Conservation (phyloP, 2,888 invertebrate genomes). For the Diarsia dahlii region DNA sequence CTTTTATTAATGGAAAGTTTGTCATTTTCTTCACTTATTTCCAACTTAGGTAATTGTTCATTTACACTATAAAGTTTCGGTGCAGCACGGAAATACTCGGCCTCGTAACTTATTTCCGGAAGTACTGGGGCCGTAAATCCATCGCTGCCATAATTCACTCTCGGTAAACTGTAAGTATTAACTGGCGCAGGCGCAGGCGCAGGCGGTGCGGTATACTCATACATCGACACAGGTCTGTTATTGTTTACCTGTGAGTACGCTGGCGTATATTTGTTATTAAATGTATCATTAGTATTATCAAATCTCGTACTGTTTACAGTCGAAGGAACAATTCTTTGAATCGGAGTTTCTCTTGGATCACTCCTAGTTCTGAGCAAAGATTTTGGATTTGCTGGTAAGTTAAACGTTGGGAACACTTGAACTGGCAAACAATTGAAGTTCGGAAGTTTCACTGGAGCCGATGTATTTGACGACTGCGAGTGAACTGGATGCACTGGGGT, state of each 20-base stretch:
- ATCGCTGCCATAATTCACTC: constrained; percentile 74
- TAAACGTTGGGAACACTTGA: constrained; percentile 91
- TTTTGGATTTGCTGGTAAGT: constrained; percentile 93
- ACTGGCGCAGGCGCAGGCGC: constrained; percentile 59
- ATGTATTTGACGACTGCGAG: constrained; percentile 87
- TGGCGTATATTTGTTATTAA: constrained; percentile 68
- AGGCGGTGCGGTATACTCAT: constrained; percentile 71
- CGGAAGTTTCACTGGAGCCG: constrained; percentile 84
- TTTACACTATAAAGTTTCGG: constrained; percentile 64
- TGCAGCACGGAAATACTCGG: constrained; percentile 74
- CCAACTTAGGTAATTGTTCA: constrained; percentile 51
- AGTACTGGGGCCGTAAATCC: constrained; percentile 67
- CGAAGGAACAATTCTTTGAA: constrained; percentile 66
- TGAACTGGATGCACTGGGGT: constrained; percentile 88
- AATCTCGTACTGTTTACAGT: constrained; percentile 68
- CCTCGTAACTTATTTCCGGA: constrained; percentile 80
- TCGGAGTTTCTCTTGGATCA: constrained; percentile 74
- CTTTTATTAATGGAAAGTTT: constrained; percentile 44
- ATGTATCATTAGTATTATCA: constrained; percentile 68
- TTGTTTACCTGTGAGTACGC: constrained; percentile 73
- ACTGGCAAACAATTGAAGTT: constrained; percentile 88
- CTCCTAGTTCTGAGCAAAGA: constrained; percentile 85
- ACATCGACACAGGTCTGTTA: constrained; percentile 75
- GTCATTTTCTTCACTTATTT: constrained; percentile 52
- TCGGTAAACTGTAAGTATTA: constrained; percentile 63